These are phyloP conservation scores for Chelon auratus DNA, from an alignment of 2,797 vertebrate genomes.

Conservation along the genomic window DNA sequence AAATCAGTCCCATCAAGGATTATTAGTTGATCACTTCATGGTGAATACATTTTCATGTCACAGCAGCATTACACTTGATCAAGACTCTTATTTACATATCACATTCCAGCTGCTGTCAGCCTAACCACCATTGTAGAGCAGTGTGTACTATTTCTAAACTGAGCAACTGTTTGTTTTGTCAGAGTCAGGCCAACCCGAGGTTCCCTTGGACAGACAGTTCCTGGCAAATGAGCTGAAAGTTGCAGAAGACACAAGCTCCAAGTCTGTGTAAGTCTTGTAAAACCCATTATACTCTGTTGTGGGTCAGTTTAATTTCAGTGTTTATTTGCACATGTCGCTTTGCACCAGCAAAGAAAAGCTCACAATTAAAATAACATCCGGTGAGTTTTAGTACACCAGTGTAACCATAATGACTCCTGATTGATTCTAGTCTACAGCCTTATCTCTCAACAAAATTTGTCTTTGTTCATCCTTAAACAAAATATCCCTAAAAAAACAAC, in stretches of 20 bases:
- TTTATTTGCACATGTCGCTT: background rate
- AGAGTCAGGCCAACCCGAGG: conserved; percentile 94
- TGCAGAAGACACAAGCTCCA: conserved; percentile 88
- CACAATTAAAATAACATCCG: background rate
- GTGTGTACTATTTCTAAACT: conserved; percentile 18
- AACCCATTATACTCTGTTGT: background rate
- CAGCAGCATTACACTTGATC: background rate
- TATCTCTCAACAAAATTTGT: background rate
- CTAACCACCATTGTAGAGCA: background rate
- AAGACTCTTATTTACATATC: background rate
- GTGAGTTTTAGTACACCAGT: background rate
- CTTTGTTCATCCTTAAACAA: too few species aligned
- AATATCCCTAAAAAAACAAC: too few species aligned
- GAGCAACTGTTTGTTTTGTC: conserved; percentile 58
- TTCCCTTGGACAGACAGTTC: conserved; percentile 92
- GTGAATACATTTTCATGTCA: background rate
- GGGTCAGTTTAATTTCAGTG: background rate
- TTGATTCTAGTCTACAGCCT: background rate
- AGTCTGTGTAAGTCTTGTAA: conserved; percentile 88
- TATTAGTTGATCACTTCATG: background rate
- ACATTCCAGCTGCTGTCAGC: conserved; percentile 22
- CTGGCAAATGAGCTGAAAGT: conserved; percentile 90
- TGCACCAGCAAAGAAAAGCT: background rate
- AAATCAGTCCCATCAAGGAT: background rate
- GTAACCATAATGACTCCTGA: background rate